Evolutionary conservation across 2,797 vertebrate species (phyloP), one percentile per base, ranked within the genome.

Genomic region (Bufotes viridis): DNA sequence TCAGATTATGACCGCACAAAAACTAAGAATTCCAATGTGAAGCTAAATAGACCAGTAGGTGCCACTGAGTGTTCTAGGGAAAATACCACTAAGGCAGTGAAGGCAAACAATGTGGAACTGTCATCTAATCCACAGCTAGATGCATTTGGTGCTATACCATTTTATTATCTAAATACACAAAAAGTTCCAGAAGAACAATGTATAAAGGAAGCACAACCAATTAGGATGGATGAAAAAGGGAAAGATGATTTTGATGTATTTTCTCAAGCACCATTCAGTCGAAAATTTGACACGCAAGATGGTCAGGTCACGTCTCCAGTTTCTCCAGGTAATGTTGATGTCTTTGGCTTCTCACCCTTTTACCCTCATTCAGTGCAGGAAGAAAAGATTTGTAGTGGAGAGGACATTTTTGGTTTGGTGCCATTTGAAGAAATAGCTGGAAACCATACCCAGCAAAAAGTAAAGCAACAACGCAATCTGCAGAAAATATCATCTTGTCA

Each of bases 191-290:
- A 65, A 13, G 89, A 91, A 63, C 87, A 92, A 6, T 89, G 89
- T 13, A 92, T 85, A 58, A 90, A 92, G 0, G 94, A 93, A 49
- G 92, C 93, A 74, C 89, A 93, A 8, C 90, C 86, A 81, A 9
- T 7, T 6, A 22, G 7, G 58, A 90, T 91, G 85, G 53, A 90
- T 0, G 0, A 80, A 15, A 61, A n/a, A 70, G 84, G 85, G 49
- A 91, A 91, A 2, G 96, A 98, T 15, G 98, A 99, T 13, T 96
- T 97, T 0, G 98, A 99, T 22, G 98, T 99, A 17, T 99, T 99
- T 91, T 98, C 96, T 84, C 98, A 98, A 95, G 98, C 98, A 0
- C 98, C 98, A 1, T 99, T 99, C 91, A 96, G 80, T 93, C 96
- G 94, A 84, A 98, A 97, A 90, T 93, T 93, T 22, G 96, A 94